Base-by-base conservation (phyloP, 2,113 vertebrate genomes). In the Neotoma lepida region DNA sequence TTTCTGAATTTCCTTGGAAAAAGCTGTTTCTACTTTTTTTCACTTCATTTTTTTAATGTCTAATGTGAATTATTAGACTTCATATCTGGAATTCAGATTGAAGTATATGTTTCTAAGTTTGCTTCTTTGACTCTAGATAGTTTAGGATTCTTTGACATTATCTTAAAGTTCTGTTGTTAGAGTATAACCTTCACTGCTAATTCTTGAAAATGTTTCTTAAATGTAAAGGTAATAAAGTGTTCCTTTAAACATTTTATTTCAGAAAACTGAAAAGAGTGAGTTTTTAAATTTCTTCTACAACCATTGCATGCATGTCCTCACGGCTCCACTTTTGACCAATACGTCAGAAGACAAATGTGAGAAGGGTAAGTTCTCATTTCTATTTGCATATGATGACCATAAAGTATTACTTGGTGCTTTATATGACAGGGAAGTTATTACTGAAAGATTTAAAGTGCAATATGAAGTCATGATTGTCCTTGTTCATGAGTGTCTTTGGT, bases 221-320 rank as follows among this genome's bases (percentile, higher is more conserved):
- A 66, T 94, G 89, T 71, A 46, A 76, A 84, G 77, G 4, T 94
- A 73, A 82, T 78, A 85, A 89, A 93, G 9, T 96, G 33, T 81
- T 96, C 20, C 64, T 82, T 94, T 88, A 68, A 70, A 51, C 87
- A 86, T 91, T 96, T 90, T 97, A 18, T 97, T 98, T 95, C 95
- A 99, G 99, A 99, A 99, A 99, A 99, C 99, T 0, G 99, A 99
- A 97, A 99, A 99, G 98, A 99, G 99, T 0, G 99, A 99, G 94
- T 99, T 99, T 97, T 98, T 99, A 94, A 99, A 99, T 98, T 99
- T 99, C 98, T 99, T 99, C 98, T 99, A 99, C 98, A 99, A 99
- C 97, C 99, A 99, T 98, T 99, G 99, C 98, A 99, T 99, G 99
- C 99, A 99, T 14, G 99, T 99, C 63, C 99, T 99, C 84, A 99